These are phyloP conservation scores for Scaptomyza hsui DNA, from an alignment of 1,140 invertebrate species.

Conservation along the genomic window DNA sequence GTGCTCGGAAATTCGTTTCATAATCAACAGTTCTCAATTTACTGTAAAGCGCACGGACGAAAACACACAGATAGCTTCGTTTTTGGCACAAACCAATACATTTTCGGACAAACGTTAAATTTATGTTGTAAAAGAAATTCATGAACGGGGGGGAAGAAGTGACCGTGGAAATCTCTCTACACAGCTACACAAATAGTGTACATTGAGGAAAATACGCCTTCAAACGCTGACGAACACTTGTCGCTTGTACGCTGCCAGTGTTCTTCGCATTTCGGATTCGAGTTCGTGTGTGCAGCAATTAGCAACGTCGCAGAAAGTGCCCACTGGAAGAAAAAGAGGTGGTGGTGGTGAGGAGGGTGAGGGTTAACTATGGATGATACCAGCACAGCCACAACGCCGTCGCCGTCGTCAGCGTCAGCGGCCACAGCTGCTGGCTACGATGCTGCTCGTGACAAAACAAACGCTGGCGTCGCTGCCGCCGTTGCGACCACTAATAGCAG, in stretches of 20 bases:
- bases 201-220: slow-evolving; percentile 29
- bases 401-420: slow-evolving; percentile 54
- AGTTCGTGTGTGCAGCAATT: slow-evolving; percentile 44
- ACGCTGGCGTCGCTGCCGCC: slow-evolving; percentile 19
- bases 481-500: slow-evolving; percentile 3
- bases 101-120: slow-evolving; percentile 34
- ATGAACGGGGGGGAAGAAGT: slow-evolving; percentile 32
- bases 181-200: slow-evolving; percentile 16
- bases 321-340: not conserved
- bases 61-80: slow-evolving; percentile 43
- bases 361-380: slow-evolving; percentile 64
- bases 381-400: slow-evolving; percentile 55
- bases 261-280: slow-evolving; percentile 5
- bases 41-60: slow-evolving; percentile 20
- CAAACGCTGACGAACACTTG: slow-evolving; percentile 43
- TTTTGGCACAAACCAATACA: slow-evolving; percentile 17
- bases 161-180: slow-evolving; percentile 46
- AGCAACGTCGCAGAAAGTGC: slow-evolving; percentile 55
- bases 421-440: slow-evolving; percentile 71
- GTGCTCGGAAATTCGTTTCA: slow-evolving; percentile 60
- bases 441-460: slow-evolving; percentile 59
- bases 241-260: slow-evolving; percentile 33
- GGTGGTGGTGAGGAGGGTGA: slow-evolving; percentile 10
- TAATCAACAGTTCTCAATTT: slow-evolving; percentile 65
- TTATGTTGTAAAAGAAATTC: slow-evolving; percentile 46